Percentiles rank a stretch among this genome's conserved stretches.
Conservation (phyloP, 2,888 invertebrate species). For the Fragum sueziense region DNA sequence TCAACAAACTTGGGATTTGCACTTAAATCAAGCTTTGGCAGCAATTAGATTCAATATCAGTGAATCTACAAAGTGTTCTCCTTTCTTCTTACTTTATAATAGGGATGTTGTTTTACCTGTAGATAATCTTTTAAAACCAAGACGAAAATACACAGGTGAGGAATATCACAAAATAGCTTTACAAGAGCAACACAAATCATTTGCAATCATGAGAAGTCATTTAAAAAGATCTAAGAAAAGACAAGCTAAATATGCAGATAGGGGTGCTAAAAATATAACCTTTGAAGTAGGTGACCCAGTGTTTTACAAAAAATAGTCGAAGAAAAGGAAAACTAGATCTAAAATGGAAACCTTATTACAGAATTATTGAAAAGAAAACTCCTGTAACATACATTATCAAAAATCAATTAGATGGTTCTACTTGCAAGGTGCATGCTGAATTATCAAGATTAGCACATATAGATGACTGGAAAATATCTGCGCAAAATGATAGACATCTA, state of each 20-base stretch:
- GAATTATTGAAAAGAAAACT: slow-evolving; percentile 47
- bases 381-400: slow-evolving; percentile 42
- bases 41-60: too few species aligned
- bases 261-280: not conserved
- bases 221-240: slow-evolving; percentile 24
- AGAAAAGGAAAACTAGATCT: slow-evolving; percentile 15
- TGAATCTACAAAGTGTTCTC: too few species aligned
- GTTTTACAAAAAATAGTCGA: slow-evolving; percentile 5
- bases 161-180: slow-evolving; percentile 32
- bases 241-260: slow-evolving; percentile 26
- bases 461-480: slow-evolving; percentile 25
- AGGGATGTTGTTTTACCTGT: too few species aligned
- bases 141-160: slow-evolving; percentile 7
- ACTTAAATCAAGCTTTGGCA: too few species aligned
- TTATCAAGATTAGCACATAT: slow-evolving; percentile 30
- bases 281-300: slow-evolving; percentile 17
- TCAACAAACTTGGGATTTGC: too few species aligned
- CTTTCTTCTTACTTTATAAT: too few species aligned
- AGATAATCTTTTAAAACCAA: slow-evolving; percentile 13
- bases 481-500: not conserved
- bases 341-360: slow-evolving; percentile 40
- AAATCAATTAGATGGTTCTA: slow-evolving; percentile 41
- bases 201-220: slow-evolving; percentile 29
- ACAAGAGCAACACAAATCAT: slow-evolving; percentile 46
- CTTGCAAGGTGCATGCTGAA: slow-evolving; percentile 35